These are phyloP conservation scores for Neofelis nebulosa DNA, from an alignment of 2,113 vertebrate genomes.

Conservation along the genomic window DNA sequence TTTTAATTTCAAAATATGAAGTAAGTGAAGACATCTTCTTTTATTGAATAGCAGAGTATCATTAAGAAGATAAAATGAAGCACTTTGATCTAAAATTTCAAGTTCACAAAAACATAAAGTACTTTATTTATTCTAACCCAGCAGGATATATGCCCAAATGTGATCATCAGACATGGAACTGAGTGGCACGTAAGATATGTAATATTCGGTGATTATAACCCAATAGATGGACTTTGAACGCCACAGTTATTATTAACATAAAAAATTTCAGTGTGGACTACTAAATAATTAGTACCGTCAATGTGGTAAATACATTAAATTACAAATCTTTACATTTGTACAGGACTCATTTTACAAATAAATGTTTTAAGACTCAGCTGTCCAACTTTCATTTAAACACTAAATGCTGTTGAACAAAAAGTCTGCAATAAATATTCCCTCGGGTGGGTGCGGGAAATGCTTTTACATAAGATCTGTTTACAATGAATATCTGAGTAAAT, in stretches of 20 bases:
- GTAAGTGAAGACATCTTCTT: neutral
- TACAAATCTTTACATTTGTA: slow-evolving; percentile 85
- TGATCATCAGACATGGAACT: neutral
- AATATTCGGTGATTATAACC: neutral
- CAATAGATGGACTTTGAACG: slow-evolving; percentile 43
- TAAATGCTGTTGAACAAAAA: slow-evolving; percentile 68
- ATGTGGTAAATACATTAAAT: slow-evolving; percentile 84
- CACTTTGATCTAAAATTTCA: slow-evolving; percentile 37
- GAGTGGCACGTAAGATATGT: neutral
- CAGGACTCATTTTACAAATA: slow-evolving; percentile 84
- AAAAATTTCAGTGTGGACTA: slow-evolving; percentile 55
- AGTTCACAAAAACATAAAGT: slow-evolving; percentile 59
- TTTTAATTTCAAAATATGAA: slow-evolving; percentile 15
- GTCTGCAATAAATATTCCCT: slow-evolving; percentile 80
- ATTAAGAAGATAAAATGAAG: slow-evolving; percentile 6
- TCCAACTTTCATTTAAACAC: slow-evolving; percentile 63
- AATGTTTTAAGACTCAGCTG: slow-evolving; percentile 64
- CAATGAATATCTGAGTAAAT: slow-evolving; percentile 24
- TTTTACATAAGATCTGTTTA: slow-evolving; percentile 37
- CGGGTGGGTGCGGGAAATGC: neutral
- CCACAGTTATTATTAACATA: slow-evolving; percentile 75
- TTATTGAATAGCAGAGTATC: neutral
- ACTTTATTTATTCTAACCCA: slow-evolving; percentile 70
- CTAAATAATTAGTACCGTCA: slow-evolving; percentile 82
- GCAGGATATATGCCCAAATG: slow-evolving; percentile 15